Percentiles rank a stretch among this genome's conserved stretches.
These are phyloP conservation scores for Lithosia quadra DNA, from an alignment of 2,888 invertebrate genomes.

Conservation along the genomic window DNA sequence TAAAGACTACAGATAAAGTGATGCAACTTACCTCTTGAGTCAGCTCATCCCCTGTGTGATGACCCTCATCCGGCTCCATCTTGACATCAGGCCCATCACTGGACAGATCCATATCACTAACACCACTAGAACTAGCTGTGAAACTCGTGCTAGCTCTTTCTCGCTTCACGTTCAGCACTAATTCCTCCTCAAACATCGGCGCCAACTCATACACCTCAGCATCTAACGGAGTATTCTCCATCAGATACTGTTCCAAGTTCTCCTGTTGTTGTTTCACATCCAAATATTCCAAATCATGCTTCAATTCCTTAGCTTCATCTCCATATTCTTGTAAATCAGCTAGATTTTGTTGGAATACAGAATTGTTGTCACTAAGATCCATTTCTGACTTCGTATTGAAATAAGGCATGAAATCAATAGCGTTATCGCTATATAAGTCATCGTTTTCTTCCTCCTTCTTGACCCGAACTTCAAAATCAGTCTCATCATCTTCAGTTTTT, in stretches of 20 bases:
- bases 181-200: slow-evolving; percentile 79
- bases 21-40: slow-evolving; percentile 81
- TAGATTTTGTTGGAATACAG: slow-evolving; percentile 86
- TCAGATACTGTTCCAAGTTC: slow-evolving; percentile 76
- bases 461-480: slow-evolving; percentile 63
- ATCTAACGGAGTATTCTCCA: slow-evolving; percentile 81
- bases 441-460: slow-evolving; percentile 73
- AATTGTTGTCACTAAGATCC: slow-evolving; percentile 72
- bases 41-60: slow-evolving; percentile 81
- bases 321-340: slow-evolving; percentile 87
- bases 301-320: slow-evolving; percentile 73
- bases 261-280: slow-evolving; percentile 79
- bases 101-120: slow-evolving; percentile 80
- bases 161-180: slow-evolving; percentile 77
- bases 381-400: slow-evolving; percentile 73
- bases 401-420: slow-evolving; percentile 80
- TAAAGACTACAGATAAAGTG: neutral
- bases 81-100: slow-evolving; percentile 74
- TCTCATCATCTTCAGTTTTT: slow-evolving; percentile 68
- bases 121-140: slow-evolving; percentile 83
- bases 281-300: slow-evolving; percentile 75
- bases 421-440: slow-evolving; percentile 79
- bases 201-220: slow-evolving; percentile 74
- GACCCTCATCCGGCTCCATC: slow-evolving; percentile 79
- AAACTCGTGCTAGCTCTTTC: slow-evolving; percentile 84